Evolutionary conservation across 2,888 invertebrate genomes (phyloP), one percentile per base, ranked within the genome.

Genomic region (Scaptomyza polygonia): DNA sequence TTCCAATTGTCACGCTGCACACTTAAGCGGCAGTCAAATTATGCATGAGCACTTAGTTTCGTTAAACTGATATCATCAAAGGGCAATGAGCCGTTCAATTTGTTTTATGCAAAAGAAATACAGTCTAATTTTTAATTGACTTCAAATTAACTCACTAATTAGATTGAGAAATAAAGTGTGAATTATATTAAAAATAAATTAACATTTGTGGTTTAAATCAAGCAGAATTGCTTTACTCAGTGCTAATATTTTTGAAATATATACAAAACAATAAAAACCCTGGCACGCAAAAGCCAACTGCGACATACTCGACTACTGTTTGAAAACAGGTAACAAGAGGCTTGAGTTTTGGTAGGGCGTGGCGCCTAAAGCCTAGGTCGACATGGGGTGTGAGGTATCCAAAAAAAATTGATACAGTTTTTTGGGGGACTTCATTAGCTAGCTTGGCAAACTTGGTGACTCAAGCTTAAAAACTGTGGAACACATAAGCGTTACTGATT

Each of bases 41-140:
- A 85, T 67, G 68, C 61, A 87, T 82, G 75, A 63, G 52, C 42
- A 44, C 61, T 76, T 49, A 25, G 61, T 12, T 63, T 51, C 71
- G 53, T 69, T 70, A 52, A 67, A 47, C 64, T 57, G 55, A 59
- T 55, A 56, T 27, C 54, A 62, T 64, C 59, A 51, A 39, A 30
- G 44, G 34, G 21, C 47, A 69, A 57, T 48, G 57, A 18, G 30
- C 30, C 21, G 49, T 40, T 53, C 64, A 76, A 62, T 57, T 63
- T 75, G 68, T 62, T 55, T 21, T 52, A 88, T 83, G 73, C 55
- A 65, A 82, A 79, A 79, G 29, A 54, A 51, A 39, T 52, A 56
- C 47, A 54, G 55, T 32, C 30, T 16, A 49, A 53, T 58, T 58
- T 61, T 14, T 53, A 62, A 59, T 69, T 64, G 66, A 39, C 53